These are phyloP conservation scores for Phaenicophaeus curvirostris DNA, from an alignment of 2,797 vertebrate species.

Conservation along the genomic window DNA sequence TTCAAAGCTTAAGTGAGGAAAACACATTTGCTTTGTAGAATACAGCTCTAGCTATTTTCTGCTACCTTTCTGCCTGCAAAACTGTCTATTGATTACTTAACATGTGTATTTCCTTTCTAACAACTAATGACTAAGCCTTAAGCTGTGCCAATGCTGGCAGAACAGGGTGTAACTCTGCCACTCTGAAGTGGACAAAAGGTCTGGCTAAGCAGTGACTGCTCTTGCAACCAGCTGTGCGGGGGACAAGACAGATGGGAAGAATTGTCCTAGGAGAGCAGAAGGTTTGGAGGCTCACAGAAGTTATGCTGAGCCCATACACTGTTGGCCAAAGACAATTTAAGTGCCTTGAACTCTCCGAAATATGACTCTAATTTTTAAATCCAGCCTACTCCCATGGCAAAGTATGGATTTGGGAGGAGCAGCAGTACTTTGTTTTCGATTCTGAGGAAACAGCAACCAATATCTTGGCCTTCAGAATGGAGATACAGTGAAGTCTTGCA, in stretches of 20 bases:
- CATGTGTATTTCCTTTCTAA: not conserved
- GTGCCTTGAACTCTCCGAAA: not conserved
- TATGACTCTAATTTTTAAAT: not conserved
- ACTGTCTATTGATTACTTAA: slow-evolving; percentile 22
- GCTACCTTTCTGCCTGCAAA: slow-evolving; percentile 17
- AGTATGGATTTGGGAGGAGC: not conserved
- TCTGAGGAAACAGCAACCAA: not conserved
- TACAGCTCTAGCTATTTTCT: slow-evolving; percentile 17
- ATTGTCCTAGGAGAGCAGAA: not conserved
- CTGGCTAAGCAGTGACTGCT: not conserved
- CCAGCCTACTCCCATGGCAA: not conserved
- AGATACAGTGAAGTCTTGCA: not conserved
- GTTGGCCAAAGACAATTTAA: not conserved
- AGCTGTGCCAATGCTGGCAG: not conserved
- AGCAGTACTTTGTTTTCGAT: not conserved
- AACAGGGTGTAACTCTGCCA: not conserved
- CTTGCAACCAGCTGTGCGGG: not conserved
- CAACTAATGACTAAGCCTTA: not conserved
- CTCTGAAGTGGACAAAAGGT: not conserved
- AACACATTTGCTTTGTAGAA: not conserved
- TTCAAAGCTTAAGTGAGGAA: slow-evolving; percentile 29
- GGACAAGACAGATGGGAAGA: not conserved
- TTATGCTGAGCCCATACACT: not conserved
- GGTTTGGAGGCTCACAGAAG: not conserved
- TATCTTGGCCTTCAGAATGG: not conserved